phyloP scores from a whole-genome alignment of 2,888 invertebrate species.

The Spicauda simplicius region DNA sequence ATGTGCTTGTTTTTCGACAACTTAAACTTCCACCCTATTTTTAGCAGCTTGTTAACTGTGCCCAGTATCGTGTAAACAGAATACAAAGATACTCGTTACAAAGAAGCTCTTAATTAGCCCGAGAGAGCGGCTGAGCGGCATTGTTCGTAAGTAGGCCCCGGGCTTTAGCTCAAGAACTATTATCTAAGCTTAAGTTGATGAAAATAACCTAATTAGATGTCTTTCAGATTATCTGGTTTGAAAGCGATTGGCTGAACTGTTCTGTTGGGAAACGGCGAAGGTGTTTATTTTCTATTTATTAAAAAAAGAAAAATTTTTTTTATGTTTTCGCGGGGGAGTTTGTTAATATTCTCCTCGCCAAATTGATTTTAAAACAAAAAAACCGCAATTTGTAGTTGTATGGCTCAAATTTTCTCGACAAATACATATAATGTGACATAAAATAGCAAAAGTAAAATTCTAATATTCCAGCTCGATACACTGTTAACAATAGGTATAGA shows the following conservation, averaged over 20 bases:
- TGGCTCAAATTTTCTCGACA: no score
- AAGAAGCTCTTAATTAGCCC: constrained; percentile 4
- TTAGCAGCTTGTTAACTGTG: neutral
- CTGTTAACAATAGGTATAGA: no score
- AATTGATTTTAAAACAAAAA: no score
- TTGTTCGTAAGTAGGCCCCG: neutral
- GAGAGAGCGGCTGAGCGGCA: neutral
- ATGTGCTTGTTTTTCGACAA: neutral
- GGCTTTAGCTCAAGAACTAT: neutral
- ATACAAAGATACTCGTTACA: constrained; percentile 5
- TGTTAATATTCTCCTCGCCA: no score
- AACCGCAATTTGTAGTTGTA: no score
- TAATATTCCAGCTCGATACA: no score
- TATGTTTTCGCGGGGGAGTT: no score
- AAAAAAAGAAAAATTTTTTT: no score
- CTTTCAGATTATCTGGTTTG: neutral
- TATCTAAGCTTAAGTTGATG: constrained; percentile 8
- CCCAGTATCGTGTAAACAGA: neutral
- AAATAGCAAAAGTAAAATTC: no score
- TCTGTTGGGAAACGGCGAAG: no score
- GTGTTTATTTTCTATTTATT: no score
- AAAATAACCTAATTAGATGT: constrained; percentile 2
- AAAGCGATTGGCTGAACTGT: neutral
- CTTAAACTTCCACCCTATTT: neutral
- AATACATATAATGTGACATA: no score